Base-by-base conservation (phyloP, 2,797 vertebrate genomes). In the Poecilia wingei region DNA sequence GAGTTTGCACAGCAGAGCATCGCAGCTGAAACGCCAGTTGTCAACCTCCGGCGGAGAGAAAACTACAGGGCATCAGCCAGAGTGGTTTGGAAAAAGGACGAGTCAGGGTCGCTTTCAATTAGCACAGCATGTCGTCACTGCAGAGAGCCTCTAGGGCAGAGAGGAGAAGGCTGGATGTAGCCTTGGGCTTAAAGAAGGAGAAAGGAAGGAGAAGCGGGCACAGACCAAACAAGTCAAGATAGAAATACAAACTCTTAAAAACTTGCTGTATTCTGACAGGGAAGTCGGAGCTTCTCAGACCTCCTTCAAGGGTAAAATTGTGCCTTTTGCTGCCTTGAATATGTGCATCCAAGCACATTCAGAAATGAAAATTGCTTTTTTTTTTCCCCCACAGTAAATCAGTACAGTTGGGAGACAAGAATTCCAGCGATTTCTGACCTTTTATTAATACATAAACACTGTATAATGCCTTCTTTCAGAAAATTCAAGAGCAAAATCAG, bases 91-190 rank as follows among this genome's bases (percentile, higher is more conserved):
- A 83, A 84, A 91, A 87, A 94, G 93, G 92, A 93, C 93, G 81
- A 93, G 92, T 93, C 92, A 84, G 92, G 93, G 94, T 94, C 89
- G 84, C 87, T 90, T 93, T 95, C 90, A 94, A 91, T 94, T 93
- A 93, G 89, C 91, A 39, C 92, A 92, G 91, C 85, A 2, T 91
- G 93, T 74, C 74, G 51, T 87, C 88, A 78, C 83, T 70, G 84
- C 84, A 79, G 86, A 13, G 57, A 82, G 84, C 87, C 71, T 22
- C 75, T 12, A 74, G 84, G 82, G 81, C 51, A 10, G 76, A 6
- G 80, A 57, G 77, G 18, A 77, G 77, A 77, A n/a, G 74, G 82
- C 0, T 61, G 78, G 75, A 75, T 72, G 77, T 57, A 28, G 81
- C 51, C 39, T 61, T 53, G 61, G 64, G 75, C 33, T 55, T n/a